A percentile compares a stretch with the other conserved stretches of the same genome.
phyloP scores from a whole-genome alignment of 2,888 invertebrate genomes.

The Schrankia costaestrigalis region DNA sequence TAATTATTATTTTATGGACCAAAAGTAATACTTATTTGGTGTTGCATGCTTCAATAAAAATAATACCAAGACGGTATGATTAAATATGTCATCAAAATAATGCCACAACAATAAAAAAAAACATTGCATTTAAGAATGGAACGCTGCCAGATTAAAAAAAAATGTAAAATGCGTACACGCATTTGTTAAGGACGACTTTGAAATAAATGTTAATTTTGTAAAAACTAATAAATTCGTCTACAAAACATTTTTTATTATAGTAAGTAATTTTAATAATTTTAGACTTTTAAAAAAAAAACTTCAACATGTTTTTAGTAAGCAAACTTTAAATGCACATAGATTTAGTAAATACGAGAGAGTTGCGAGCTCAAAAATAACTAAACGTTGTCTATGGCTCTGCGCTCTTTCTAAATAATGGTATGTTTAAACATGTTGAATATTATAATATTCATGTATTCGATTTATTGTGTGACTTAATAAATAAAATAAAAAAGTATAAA shows the following conservation, averaged over 20 bases:
- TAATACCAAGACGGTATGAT: constrained; percentile 14
- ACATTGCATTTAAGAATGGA: constrained; percentile 23
- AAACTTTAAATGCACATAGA: constrained; percentile 38
- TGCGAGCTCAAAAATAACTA: constrained; percentile 34
- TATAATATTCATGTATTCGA: constrained; percentile 52
- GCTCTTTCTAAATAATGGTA: constrained; percentile 28
- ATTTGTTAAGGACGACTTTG: constrained; percentile 18
- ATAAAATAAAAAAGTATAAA: constrained; percentile 48
- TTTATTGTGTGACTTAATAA: constrained; percentile 69
- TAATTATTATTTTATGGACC: constrained; percentile 40
- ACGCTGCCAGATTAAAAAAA: constrained; percentile 20
- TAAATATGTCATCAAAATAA: constrained; percentile 24
- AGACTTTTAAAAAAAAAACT: constrained; percentile 43
- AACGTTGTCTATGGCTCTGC: constrained; percentile 30
- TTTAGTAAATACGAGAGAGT: constrained; percentile 24
- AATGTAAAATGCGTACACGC: constrained; percentile 35
- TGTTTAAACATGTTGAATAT: constrained; percentile 62
- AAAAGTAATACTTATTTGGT: constrained; percentile 30
- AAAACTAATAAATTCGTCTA: constrained; percentile 25
- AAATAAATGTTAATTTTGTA: constrained; percentile 17
- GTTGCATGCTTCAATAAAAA: constrained; percentile 12
- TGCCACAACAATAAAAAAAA: too few species aligned
- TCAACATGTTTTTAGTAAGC: constrained; percentile 58
- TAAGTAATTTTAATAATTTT: constrained; percentile 41
- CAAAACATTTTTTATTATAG: constrained; percentile 34